Evolutionary conservation across 2,888 invertebrate species (phyloP).

Genomic region (Drosophila flavopinicola): DNA sequence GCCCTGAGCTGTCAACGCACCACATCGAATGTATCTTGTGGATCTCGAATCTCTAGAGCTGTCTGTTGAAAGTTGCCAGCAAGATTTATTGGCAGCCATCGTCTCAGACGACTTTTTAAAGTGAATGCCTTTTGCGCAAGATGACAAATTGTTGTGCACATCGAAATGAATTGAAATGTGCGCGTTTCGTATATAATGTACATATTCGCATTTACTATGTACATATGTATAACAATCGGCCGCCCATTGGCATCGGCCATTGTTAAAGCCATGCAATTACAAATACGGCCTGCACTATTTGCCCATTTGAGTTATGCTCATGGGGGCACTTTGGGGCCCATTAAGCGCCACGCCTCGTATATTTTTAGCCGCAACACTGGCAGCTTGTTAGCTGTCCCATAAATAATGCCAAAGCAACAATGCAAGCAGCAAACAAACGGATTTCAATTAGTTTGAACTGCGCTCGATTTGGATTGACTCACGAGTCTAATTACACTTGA

Average conservation of each 20-base stretch:
- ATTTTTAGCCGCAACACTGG: conserved; percentile 22
- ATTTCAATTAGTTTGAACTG: conserved; percentile 42
- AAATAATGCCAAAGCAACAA: conserved; percentile 47
- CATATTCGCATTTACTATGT: background rate
- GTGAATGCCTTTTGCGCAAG: conserved; percentile 71
- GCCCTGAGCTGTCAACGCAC: conserved; percentile 74
- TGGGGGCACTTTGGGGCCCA: conserved; percentile 20
- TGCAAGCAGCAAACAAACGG: conserved; percentile 31
- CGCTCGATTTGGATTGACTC: conserved; percentile 25
- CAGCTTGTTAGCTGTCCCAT: conserved; percentile 3
- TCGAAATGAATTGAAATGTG: conserved; percentile 8
- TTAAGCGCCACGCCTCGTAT: conserved; percentile 12
- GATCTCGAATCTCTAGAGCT: conserved; percentile 42
- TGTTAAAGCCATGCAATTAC: conserved; percentile 40
- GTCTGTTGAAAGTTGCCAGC: conserved; percentile 68
- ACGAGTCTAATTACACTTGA: conserved; percentile 26
- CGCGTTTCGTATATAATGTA: conserved; percentile 1
- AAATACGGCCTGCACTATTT: conserved; percentile 1
- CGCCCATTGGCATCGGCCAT: conserved; percentile 38
- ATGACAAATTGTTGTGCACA: conserved; percentile 66
- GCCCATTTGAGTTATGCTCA: conserved; percentile 19
- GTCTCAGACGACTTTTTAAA: conserved; percentile 66
- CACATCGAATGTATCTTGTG: conserved; percentile 28
- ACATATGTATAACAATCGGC: conserved; percentile 20
- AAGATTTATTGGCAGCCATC: conserved; percentile 72